Evolutionary conservation across 2,113 vertebrate species (phyloP).

Genomic region (Etia nguti): DNA sequence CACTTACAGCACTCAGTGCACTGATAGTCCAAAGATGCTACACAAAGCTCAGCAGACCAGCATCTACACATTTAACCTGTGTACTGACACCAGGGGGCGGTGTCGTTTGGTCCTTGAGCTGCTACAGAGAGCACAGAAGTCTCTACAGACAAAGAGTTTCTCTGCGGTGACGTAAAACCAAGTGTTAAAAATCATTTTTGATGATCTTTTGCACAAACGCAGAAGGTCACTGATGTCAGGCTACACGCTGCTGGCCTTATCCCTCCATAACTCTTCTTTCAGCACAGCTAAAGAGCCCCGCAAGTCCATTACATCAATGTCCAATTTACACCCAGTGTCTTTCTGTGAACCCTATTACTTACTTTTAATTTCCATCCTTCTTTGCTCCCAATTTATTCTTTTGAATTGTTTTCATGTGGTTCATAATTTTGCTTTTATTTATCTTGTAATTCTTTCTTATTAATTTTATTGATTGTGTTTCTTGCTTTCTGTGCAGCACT

Average conservation of each 20-base stretch:
- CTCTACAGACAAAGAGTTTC: no score
- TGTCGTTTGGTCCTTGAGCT: no score
- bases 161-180: background rate
- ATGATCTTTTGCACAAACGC: background rate
- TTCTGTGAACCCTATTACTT: background rate
- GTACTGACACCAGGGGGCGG: background rate
- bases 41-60: background rate
- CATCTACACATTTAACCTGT: background rate
- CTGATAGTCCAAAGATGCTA: background rate
- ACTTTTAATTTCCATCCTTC: background rate
- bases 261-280: background rate
- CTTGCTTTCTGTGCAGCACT: background rate
- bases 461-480: background rate
- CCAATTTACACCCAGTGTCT: no score
- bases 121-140: no score
- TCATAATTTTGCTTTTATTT: background rate
- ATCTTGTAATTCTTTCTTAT: background rate
- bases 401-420: background rate
- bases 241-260: background rate
- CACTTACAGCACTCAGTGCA: background rate
- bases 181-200: background rate
- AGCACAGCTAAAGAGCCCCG: fast-evolving
- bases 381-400: background rate
- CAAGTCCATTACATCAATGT: background rate
- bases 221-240: fast-evolving